Percentiles rank a stretch among this genome's conserved stretches.
These are phyloP conservation scores for Urechis unicinctus DNA, from an alignment of 2,888 invertebrate genomes.

Conservation along the genomic window DNA sequence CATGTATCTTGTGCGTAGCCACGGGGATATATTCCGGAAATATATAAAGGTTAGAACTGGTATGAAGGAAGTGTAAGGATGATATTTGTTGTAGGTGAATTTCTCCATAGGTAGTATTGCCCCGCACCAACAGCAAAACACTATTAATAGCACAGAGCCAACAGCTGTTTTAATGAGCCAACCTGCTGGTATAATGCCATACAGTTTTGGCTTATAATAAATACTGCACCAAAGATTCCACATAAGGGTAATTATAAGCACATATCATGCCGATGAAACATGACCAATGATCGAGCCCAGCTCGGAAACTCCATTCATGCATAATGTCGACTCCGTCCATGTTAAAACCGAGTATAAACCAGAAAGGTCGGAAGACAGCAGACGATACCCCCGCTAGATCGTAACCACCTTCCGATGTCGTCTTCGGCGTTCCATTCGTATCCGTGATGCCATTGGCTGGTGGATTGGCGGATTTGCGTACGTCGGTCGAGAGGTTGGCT, in stretches of 20 bases:
- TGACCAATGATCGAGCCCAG: conserved; percentile 35
- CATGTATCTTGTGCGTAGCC: conserved; percentile 25
- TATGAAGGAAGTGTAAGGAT: conserved; percentile 30
- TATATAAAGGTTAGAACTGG: conserved; percentile 29
- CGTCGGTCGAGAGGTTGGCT: too few species aligned
- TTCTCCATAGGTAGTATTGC: conserved; percentile 24
- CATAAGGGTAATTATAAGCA: conserved; percentile 35
- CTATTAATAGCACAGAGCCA: conserved; percentile 3
- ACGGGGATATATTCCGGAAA: conserved; percentile 27
- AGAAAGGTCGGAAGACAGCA: conserved; percentile 26
- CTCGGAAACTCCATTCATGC: conserved; percentile 34
- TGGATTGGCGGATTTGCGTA: too few species aligned
- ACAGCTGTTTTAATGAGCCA: conserved; percentile 12
- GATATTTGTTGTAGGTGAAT: conserved; percentile 25
- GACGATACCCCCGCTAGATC: conserved; percentile 25
- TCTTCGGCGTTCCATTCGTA: too few species aligned
- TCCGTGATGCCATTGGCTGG: too few species aligned
- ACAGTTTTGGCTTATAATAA: conserved; percentile 2
- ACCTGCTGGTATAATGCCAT: not conserved
- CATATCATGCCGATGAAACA: conserved; percentile 35
- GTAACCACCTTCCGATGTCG: too few species aligned
- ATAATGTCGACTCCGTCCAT: conserved; percentile 22
- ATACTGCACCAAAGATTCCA: conserved; percentile 26
- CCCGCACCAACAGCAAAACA: conserved; percentile 21
- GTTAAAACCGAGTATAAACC: conserved; percentile 24